Evolutionary conservation across 2,797 vertebrate species (phyloP), one percentile per base, ranked within the genome.

Genomic region (Triplophysa bombifrons): DNA sequence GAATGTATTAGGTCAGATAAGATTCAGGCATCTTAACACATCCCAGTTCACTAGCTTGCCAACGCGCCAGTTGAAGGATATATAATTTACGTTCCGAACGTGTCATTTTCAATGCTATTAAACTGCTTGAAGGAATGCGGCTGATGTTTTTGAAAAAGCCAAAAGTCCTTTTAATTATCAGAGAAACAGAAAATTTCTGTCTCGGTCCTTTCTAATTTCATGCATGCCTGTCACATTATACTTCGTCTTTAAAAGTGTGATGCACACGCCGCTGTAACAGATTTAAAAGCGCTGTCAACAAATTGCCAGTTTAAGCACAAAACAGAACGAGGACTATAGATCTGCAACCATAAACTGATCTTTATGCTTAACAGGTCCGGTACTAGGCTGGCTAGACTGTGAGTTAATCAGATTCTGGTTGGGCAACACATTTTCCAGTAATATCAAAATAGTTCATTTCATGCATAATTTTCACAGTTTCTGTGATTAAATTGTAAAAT

Each of bases 61-160:
- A 74, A 19, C 34, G 56, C 19, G 51, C 71, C 48, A 19, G 17
- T 51, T 27, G 50, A 69, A 79, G 81, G 77, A 76, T 60, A 44
- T 72, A 80, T 80, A 74, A 84, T 82, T 74, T 80, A 58, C 53
- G n/a, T 58, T 74, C n/a, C 8, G 74, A 84, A 38, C 74, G 20
- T 84, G 22, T 64, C 65, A 77, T 74, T 80, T 84, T 20, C 70
- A 50, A 66, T 79, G 74, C 64, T 53, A 51, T 81, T 78, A 69
- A 81, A 73, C 64, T 19, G 65, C 50, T 70, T 72, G 38, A 46
- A 74, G 65, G 58, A 78, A 71, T 22, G 41, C 13, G 55, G 58
- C 50, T 41, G 55, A 14, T 51, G 72, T 41, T 71, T 72, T 53
- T 4, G 71, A 60, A 65, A 13, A 38, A 78, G 66, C 67, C 38